These are phyloP conservation scores for Nerophis ophidion DNA, from an alignment of 2,113 vertebrate species.

Conservation along the genomic window DNA sequence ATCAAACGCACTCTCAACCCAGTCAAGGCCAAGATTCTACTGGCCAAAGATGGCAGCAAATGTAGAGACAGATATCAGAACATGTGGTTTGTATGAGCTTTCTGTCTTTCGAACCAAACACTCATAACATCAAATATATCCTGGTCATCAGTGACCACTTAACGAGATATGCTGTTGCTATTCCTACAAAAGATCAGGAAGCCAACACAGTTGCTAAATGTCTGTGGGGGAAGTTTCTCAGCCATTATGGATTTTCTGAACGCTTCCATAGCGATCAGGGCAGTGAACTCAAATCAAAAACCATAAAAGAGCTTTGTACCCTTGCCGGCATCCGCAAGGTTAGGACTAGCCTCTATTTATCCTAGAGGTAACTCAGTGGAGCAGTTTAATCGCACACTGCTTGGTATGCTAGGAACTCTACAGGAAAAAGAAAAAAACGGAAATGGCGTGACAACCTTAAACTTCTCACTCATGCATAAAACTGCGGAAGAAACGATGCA, in stretches of 20 bases:
- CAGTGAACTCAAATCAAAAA: neutral
- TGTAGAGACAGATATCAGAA: too few relatives aligned
- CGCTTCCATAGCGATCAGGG: neutral
- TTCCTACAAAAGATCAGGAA: neutral
- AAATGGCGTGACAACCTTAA: constrained; percentile 6
- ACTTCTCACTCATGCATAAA: constrained; percentile 1
- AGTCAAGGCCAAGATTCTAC: too few relatives aligned
- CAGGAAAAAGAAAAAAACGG: neutral
- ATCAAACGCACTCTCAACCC: too few relatives aligned
- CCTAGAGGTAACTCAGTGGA: neutral
- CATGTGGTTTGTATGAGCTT: too few relatives aligned
- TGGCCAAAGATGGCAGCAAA: too few relatives aligned
- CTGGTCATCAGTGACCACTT: neutral
- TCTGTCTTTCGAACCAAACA: neutral
- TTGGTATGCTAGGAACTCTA: neutral
- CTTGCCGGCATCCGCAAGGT: neutral
- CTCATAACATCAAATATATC: neutral
- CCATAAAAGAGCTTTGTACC: neutral
- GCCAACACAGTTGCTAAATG: neutral
- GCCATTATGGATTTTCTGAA: neutral
- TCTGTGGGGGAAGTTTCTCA: neutral
- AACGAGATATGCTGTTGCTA: neutral
- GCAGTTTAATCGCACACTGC: neutral
- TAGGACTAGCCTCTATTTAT: neutral
- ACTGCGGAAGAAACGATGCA: neutral